Conservation (phyloP, 2,888 invertebrate genomes). For the Epiperipatus broadwayi region DNA sequence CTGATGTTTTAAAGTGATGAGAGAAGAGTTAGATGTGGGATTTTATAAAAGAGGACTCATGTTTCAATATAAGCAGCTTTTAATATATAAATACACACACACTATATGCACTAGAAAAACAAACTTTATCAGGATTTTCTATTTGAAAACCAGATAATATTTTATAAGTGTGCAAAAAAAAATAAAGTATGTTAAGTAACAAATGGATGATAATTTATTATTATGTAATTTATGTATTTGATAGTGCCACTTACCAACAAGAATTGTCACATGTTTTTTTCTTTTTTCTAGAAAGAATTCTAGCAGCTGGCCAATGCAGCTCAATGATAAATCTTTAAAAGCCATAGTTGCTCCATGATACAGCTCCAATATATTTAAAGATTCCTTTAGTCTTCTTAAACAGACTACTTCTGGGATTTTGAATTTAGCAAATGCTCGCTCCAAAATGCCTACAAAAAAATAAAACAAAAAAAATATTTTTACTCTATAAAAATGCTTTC, state of each 20-base stretch:
- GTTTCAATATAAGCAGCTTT: too few species aligned
- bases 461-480: constrained; percentile 8
- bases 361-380: constrained; percentile 29
- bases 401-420: constrained; percentile 21
- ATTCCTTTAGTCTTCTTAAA: constrained; percentile 21
- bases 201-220: constrained; percentile 17
- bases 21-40: too few species aligned
- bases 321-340: constrained; percentile 33
- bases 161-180: too few species aligned
- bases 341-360: constrained; percentile 32
- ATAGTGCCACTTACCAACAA: constrained; percentile 20
- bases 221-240: constrained; percentile 8
- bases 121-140: too few species aligned
- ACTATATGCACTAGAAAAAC: too few species aligned
- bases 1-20: too few species aligned
- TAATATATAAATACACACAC: too few species aligned
- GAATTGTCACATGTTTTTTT: constrained; percentile 24
- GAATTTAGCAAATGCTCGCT: constrained; percentile 22
- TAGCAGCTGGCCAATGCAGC: constrained; percentile 28
- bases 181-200: not conserved
- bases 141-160: too few species aligned
- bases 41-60: too few species aligned
- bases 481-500: too few species aligned
- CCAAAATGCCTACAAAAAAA: constrained; percentile 20
- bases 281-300: constrained; percentile 27